A percentile compares a stretch with the other conserved stretches of the same genome.
These are phyloP conservation scores for Melanostoma scalare DNA, from an alignment of 2,888 invertebrate species.

Conservation along the genomic window DNA sequence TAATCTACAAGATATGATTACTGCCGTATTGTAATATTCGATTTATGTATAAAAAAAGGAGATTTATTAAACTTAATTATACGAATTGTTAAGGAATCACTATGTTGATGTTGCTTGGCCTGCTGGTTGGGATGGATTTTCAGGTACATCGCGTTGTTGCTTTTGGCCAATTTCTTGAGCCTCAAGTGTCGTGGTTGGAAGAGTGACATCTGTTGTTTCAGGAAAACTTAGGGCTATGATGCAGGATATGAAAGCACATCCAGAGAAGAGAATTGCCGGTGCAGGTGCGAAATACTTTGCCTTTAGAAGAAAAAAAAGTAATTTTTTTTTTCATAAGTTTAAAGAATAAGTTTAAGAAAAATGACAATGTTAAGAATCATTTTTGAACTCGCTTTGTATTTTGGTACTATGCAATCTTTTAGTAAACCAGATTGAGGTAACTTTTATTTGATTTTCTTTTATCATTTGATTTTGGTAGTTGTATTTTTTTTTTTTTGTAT, in stretches of 20 bases:
- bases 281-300: constrained; percentile 81
- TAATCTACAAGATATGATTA: constrained; percentile 31
- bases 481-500: too few species aligned
- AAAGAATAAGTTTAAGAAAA: too few species aligned
- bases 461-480: too few species aligned
- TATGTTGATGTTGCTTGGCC: neutral
- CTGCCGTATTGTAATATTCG: constrained; percentile 49
- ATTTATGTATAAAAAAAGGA: constrained; percentile 31
- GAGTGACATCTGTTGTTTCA: constrained; percentile 85
- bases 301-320: constrained; percentile 63
- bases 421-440: too few species aligned
- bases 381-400: too few species aligned
- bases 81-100: neutral
- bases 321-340: neutral
- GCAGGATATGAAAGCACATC: constrained; percentile 84
- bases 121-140: too few species aligned
- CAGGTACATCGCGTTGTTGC: constrained; percentile 6
- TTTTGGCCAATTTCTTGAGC: constrained; percentile 81
- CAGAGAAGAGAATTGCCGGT: constrained; percentile 85
- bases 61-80: neutral
- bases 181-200: constrained; percentile 86
- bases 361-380: too few species aligned
- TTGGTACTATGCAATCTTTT: too few species aligned
- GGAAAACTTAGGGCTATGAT: constrained; percentile 85
- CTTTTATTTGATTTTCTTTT: too few species aligned